Percentiles rank a stretch among this genome's conserved stretches.
These are phyloP conservation scores for Pterocles orientalis DNA, from an alignment of 2,113 vertebrate species.

Conservation along the genomic window DNA sequence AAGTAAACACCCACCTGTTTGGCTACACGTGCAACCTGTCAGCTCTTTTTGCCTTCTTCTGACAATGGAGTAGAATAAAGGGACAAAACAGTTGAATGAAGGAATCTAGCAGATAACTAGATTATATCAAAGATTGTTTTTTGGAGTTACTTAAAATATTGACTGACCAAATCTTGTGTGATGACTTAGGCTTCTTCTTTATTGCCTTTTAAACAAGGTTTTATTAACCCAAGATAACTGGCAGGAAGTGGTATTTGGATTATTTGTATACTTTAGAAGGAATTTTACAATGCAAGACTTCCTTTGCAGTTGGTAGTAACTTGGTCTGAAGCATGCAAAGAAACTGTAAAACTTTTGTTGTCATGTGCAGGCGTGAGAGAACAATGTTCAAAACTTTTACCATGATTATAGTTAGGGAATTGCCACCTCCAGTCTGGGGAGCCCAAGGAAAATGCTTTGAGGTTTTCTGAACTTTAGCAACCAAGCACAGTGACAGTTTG, in stretches of 20 bases:
- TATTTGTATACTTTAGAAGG: neutral
- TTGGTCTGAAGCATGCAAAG: neutral
- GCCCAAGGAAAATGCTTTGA: neutral
- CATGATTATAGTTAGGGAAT: neutral
- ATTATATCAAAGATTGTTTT: neutral
- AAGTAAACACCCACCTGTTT: neutral
- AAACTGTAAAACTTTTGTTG: neutral
- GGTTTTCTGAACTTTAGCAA: neutral
- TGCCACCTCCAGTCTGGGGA: neutral
- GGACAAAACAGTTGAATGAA: neutral
- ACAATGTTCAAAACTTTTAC: neutral
- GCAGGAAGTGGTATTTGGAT: neutral
- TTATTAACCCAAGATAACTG: neutral
- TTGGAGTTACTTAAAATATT: neutral
- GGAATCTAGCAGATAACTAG: neutral
- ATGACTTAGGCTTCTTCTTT: neutral
- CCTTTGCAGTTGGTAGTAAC: neutral
- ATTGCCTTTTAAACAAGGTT: neutral
- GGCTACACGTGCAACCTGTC: neutral
- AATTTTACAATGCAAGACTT: neutral
- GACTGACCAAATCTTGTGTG: neutral
- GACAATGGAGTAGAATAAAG: neutral
- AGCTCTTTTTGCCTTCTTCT: neutral
- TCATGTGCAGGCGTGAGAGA: neutral
- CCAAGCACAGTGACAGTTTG: neutral